phyloP scores from a whole-genome alignment of 92 coral and sea anemone genomes.

The Blastomussa wellsi region DNA sequence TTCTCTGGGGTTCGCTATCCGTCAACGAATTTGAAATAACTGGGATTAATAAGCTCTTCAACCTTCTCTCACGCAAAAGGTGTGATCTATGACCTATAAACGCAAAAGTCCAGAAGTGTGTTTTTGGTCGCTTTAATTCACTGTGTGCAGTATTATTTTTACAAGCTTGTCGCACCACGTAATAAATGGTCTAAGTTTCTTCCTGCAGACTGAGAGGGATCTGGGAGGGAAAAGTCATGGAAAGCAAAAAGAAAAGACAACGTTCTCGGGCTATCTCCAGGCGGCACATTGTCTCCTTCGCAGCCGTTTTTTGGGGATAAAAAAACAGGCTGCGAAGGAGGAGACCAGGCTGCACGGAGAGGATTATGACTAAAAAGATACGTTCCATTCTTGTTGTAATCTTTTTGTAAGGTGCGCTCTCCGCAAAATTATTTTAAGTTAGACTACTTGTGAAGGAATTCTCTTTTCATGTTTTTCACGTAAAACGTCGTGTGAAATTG shows the following conservation, averaged over 20 bases:
- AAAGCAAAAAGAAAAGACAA: background rate
- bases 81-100: background rate
- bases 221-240: background rate
- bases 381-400: background rate
- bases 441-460: background rate
- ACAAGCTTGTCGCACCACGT: background rate
- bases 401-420: background rate
- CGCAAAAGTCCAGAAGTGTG: background rate
- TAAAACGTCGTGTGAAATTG: background rate
- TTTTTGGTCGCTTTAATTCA: too few species aligned
- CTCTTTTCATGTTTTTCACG: background rate
- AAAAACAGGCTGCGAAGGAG: too few species aligned
- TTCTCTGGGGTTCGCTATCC: background rate
- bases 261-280: too few species aligned
- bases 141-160: background rate
- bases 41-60: background rate
- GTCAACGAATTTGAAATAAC: too few species aligned
- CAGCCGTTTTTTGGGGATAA: too few species aligned
- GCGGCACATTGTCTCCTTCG: too few species aligned
- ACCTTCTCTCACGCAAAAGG: background rate
- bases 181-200: background rate
- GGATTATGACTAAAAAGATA: too few species aligned
- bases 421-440: background rate
- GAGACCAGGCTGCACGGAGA: too few species aligned
- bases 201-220: background rate